Base-by-base conservation (phyloP, 2,113 vertebrate species). In the Sturnira hondurensis region DNA sequence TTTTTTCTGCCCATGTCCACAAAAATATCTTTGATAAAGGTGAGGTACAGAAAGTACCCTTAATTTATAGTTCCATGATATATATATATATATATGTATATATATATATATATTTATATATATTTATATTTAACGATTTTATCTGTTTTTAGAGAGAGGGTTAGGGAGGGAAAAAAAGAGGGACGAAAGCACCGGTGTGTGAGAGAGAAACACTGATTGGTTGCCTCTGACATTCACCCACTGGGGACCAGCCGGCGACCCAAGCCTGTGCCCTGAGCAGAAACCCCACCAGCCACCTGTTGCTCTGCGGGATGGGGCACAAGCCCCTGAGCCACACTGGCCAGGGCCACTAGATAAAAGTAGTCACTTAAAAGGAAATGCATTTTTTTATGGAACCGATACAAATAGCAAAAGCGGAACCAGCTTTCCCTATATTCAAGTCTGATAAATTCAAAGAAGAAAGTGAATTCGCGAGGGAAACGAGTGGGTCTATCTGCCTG, bases 41-140 rank as follows among this genome's bases (percentile, higher is more conserved):
- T 45, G 1, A 9, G 2, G 5, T 43, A 24, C 2, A 47, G 45
- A 74, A 81, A 19, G 2, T 1, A 54, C 17, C 10, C 6, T 15
- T 11, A n/a, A 82, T 31, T 73, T 26, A 93, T 24, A 89, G 15
- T 45, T 52, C 2, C 45, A 10, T 5, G 33, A 47, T n/a, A 73
- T 41, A 52, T 52, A 47, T 31, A 47, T 87, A 67, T n/a, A 12
- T 28, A 61, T 24, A 56, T 54, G 1, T 54, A 1, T 54, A 6
- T 56, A 1, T 54, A 6, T 56, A 47, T n/a, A 73, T 41, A 52
- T 52, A 47, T 31, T 31, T 87, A 67, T n/a, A 12, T 28, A 61
- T 24, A 56, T 54, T 1, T 54, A 1, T 54, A 6, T 56, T 58
- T 26, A 31, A 63, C 28, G 28, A 63, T 63, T 63, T 63, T 15